A percentile compares a stretch with the other conserved stretches of the same genome.
Conservation (phyloP, 2,797 vertebrate species). For the Leucoraja ocellata region DNA sequence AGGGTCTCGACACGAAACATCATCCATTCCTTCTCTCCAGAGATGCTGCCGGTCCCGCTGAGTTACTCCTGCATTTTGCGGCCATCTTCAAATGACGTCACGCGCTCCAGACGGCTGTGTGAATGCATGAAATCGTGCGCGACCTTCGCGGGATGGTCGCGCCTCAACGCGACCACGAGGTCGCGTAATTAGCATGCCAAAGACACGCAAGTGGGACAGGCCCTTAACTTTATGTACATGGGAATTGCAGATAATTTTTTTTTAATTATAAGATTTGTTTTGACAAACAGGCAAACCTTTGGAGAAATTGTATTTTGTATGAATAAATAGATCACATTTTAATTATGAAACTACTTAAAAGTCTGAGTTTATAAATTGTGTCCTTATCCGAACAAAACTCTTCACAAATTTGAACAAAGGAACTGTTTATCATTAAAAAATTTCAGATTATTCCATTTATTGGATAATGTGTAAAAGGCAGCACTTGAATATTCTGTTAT, state of each 20-base stretch:
- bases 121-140: too few species aligned
- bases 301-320: not conserved
- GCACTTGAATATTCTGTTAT: not conserved
- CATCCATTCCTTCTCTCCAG: too few species aligned
- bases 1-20: too few species aligned
- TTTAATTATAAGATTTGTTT: not conserved
- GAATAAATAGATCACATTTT: not conserved
- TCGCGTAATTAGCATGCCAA: too few species aligned
- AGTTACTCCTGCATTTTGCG: too few species aligned
- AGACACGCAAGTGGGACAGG: too few species aligned
- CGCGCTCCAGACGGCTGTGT: too few species aligned
- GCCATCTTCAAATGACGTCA: too few species aligned
- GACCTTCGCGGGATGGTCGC: too few species aligned
- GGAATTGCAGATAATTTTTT: not conserved
- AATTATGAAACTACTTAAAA: not conserved
- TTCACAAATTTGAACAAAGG: constrained; percentile 21
- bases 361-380: not conserved
- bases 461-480: not conserved
- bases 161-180: too few species aligned
- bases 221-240: not conserved
- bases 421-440: not conserved
- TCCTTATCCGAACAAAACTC: not conserved
- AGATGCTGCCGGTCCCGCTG: too few species aligned
- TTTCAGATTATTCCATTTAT: not conserved
- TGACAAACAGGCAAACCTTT: too few species aligned